Base-by-base conservation (phyloP, 2,113 vertebrate species). In the Serinus canaria region DNA sequence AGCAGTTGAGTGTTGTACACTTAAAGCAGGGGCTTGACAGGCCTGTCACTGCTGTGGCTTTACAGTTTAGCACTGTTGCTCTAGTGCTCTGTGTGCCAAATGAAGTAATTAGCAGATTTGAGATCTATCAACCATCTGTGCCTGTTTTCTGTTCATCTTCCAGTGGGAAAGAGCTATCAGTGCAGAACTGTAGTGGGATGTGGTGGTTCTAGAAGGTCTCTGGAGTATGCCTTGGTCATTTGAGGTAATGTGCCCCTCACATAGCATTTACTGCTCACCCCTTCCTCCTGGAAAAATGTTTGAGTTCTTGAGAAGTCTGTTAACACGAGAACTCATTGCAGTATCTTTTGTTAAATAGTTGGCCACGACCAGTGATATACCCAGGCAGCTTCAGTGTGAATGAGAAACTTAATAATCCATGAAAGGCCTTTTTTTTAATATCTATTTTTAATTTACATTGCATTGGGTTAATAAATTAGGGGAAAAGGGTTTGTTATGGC, bases 111-210 rank as follows among this genome's bases (percentile, higher is more conserved):
- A 85, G 63, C n/a, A 46, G 72, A 69, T 62, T 33, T 74, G 63
- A 80, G 43, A 49, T 86, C 53, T 73, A 2, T 74, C 82, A 86
- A 2, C 92, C 95, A 88, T 88, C 96, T 95, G 94, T 93, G 83
- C 68, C n/a, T 46, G 50, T 13, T 92, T 15, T 86, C 46, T 88
- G 37, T 83, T 92, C 55, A 37, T 90, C 46, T 47, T 74, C 0
- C 2, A 86, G 47, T 58, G 46, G 12, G 44, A 62, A 79, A 60
- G 55, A 53, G 37, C 37, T 66, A 15, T 87, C 5, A 3, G 11
- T 55, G 72, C 50, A 74, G 64, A 92, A 25, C 19, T 80, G 2
- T 21, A 46, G 18, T 37, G 37, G n/a, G 64, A 75, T 64, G 33
- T 13, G 30, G 50, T 43, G 46, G 39, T 67, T 47, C 60, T 85